A percentile compares a stretch with the other conserved stretches of the same genome.
These are phyloP conservation scores for Cyclina sinensis DNA, from an alignment of 1,140 invertebrate genomes.

Conservation along the genomic window DNA sequence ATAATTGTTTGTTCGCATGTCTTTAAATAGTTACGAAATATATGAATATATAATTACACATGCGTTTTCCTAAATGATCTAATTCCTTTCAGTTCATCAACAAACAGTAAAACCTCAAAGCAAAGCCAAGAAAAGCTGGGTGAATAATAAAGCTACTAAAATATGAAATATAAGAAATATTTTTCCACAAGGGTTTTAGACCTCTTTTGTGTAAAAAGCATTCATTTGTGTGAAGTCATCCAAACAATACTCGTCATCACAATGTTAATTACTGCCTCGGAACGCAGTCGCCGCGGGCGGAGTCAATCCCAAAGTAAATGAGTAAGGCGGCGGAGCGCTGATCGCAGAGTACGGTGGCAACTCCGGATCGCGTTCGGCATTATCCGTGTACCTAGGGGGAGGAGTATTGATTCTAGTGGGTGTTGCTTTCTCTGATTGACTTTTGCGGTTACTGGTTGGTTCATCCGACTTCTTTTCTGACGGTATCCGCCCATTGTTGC, in stretches of 20 bases:
- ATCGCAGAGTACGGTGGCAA: background rate
- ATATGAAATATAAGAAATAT: too few relatives aligned
- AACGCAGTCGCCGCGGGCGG: background rate
- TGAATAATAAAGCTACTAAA: too few relatives aligned
- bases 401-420: background rate
- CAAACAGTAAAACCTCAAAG: too few relatives aligned
- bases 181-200: too few relatives aligned
- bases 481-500: background rate
- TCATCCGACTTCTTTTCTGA: background rate
- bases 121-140: too few relatives aligned
- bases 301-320: background rate
- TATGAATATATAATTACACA: too few relatives aligned
- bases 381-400: background rate
- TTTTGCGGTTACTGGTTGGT: background rate
- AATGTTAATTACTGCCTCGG: background rate
- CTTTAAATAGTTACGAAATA: too few relatives aligned
- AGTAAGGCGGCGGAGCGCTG: background rate
- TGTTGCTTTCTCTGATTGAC: background rate
- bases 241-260: background rate
- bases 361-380: background rate
- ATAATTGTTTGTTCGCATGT: too few relatives aligned
- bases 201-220: too few relatives aligned
- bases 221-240: too few relatives aligned
- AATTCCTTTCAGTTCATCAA: too few relatives aligned
- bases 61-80: too few relatives aligned